phyloP scores from a whole-genome alignment of 2,888 invertebrate genomes.

The Drosophila kanekoi region DNA sequence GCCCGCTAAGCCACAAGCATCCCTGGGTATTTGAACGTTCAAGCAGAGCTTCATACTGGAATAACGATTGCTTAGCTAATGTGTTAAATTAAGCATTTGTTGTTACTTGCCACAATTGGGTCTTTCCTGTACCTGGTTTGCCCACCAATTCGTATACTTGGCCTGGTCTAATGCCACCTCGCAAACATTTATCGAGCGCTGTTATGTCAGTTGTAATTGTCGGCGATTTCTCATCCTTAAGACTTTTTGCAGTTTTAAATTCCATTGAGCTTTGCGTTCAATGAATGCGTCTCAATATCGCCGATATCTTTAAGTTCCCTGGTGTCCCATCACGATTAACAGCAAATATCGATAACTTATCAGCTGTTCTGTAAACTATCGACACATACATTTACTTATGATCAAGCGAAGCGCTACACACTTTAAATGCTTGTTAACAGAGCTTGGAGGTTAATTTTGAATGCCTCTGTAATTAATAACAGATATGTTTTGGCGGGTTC shows the following conservation, averaged over 20 bases:
- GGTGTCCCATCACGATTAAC: neutral
- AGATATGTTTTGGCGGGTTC: too few relatives aligned
- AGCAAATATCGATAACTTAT: neutral
- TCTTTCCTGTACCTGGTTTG: conserved; percentile 57
- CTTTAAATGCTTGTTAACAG: too few relatives aligned
- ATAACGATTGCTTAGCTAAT: neutral
- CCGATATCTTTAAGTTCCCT: neutral
- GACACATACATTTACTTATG: too few relatives aligned
- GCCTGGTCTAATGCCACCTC: conserved; percentile 54
- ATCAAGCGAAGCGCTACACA: too few relatives aligned
- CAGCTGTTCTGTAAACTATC: too few relatives aligned
- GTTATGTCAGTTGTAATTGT: conserved; percentile 46
- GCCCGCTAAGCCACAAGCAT: conserved; percentile 41
- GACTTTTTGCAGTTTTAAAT: neutral
- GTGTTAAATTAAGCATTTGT: neutral
- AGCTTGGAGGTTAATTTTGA: too few relatives aligned
- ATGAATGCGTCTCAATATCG: neutral
- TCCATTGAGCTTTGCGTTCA: conserved; percentile 9
- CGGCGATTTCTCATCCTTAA: neutral
- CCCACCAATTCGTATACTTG: conserved; percentile 60
- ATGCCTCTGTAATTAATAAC: too few relatives aligned
- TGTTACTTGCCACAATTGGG: conserved; percentile 55
- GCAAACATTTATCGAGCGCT: conserved; percentile 40
- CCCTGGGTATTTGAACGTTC: conserved; percentile 55
- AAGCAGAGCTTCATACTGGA: conserved; percentile 57